Evolutionary conservation across 2,888 invertebrate genomes (phyloP).

Genomic region (Tenthredo amoena): DNA sequence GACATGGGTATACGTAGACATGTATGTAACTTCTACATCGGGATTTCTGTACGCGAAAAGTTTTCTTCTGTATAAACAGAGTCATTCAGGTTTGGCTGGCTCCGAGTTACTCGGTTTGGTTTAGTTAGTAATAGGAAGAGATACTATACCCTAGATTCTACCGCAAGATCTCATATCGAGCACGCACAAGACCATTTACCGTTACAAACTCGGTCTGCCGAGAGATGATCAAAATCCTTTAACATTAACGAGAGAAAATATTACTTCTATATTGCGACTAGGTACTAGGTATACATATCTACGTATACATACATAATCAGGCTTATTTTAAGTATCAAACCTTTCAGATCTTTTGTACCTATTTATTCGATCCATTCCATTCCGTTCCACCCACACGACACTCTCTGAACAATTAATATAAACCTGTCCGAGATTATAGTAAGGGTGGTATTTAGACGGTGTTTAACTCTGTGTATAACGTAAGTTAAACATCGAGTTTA

Average conservation of each 20-base stretch:
- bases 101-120: conserved; percentile 19
- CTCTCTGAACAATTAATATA: conserved; percentile 29
- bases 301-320: not conserved
- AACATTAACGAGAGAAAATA: conserved; percentile 2
- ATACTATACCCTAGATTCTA: conserved; percentile 50
- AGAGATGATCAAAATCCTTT: conserved; percentile 28
- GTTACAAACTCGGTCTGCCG: conserved; percentile 25
- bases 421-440: conserved; percentile 4
- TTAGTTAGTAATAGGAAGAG: conserved; percentile 43
- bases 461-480: not conserved
- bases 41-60: not conserved
- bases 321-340: not conserved
- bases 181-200: conserved; percentile 48
- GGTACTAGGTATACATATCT: not conserved
- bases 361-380: not conserved
- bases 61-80: not conserved
- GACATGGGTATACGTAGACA: not conserved
- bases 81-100: not conserved
- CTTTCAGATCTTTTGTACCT: not conserved
- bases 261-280: not conserved
- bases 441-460: not conserved
- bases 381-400: not conserved
- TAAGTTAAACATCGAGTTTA: not conserved
- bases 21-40: not conserved
- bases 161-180: conserved; percentile 52